Base-by-base conservation (phyloP, 2,888 invertebrate species). In the Agonopterix heracliana region DNA sequence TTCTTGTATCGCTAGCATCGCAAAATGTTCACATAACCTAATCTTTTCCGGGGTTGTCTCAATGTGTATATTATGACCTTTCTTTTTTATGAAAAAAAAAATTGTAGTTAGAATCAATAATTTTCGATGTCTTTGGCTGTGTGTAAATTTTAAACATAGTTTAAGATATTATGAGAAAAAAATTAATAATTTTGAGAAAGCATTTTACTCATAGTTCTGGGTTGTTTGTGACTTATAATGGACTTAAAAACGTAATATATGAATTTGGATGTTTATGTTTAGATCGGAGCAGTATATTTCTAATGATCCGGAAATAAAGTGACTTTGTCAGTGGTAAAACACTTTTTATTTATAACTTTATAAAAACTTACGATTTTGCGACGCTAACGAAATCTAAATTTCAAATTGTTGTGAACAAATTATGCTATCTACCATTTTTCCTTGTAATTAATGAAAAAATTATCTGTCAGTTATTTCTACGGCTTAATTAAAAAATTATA, bases 21-120 rank as follows among this genome's bases (percentile, higher is more conserved):
- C 89, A 88, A 87, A 88, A 89, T 89, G 89, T 89, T 89, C 89
- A 89, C 88, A 88, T 88, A 74, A 86, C 87, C 88, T 88, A 78
- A 61, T 60, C 60, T 26, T 61, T 57, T 58, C 66, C 69, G 76
- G 74, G 72, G 70, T 70, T 67, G 70, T 70, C 74, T 70, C 69
- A 78, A 67, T 66, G 59, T 75, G 68, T 78, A 68, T n/a, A 26
- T 5, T 71, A 65, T 72, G 74, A 76, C 67, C 70, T 69, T 64
- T 63, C 66, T 65, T 78, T 81, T 81, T 81, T 81, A 76, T 73
- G 77, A 61, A 66, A 77, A 67, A 26, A 59, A 58, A 74, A 72
- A 73, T 74, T 63, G 78, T 85, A 83, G 74, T 78, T 83, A 81
- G 79, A 82, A 76, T 79, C 61, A 72, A 74, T 80, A 80, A 78